A percentile compares a stretch with the other conserved stretches of the same genome.
These are phyloP conservation scores for Artemia franciscana DNA, from an alignment of 1,140 invertebrate genomes.

Conservation along the genomic window DNA sequence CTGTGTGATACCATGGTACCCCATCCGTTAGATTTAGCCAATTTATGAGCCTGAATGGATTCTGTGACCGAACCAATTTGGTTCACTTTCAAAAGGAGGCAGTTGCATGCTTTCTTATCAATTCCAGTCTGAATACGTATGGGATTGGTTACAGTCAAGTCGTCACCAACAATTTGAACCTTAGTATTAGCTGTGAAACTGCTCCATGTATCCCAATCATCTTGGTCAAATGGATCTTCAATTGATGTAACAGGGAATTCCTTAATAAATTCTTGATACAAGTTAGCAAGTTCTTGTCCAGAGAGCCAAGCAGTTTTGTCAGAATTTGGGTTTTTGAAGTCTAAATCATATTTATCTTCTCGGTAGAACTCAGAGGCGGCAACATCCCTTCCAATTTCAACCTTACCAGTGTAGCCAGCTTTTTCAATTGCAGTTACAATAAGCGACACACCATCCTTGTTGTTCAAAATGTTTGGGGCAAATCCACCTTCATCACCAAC, in stretches of 20 bases:
- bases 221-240: slow-evolving; percentile 96
- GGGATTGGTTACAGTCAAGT: slow-evolving; percentile 85
- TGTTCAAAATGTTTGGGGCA: slow-evolving; percentile 90
- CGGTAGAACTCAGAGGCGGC: slow-evolving; percentile 83
- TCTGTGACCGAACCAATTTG: slow-evolving; percentile 96
- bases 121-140: slow-evolving; percentile 87
- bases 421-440: slow-evolving; percentile 77
- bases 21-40: slow-evolving; percentile 82
- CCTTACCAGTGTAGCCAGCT: slow-evolving; percentile 76
- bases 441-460: slow-evolving; percentile 71
- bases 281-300: slow-evolving; percentile 51
- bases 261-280: slow-evolving; percentile 77
- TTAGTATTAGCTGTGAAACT: slow-evolving; percentile 45
- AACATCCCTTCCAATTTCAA: slow-evolving; percentile 97
- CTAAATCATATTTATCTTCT: slow-evolving; percentile 75
- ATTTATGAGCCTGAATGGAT: slow-evolving; percentile 76
- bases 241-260: slow-evolving; percentile 92
- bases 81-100: slow-evolving; percentile 88
- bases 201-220: slow-evolving; percentile 85
- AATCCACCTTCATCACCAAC: slow-evolving; percentile 99
- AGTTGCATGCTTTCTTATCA: slow-evolving; percentile 94
- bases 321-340: slow-evolving; percentile 87
- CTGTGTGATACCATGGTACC: slow-evolving; percentile 92
- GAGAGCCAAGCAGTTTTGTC: slow-evolving; percentile 50
- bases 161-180: slow-evolving; percentile 85